Conservation (phyloP, 2,113 vertebrate genomes). For the Bubo blakistoni region DNA sequence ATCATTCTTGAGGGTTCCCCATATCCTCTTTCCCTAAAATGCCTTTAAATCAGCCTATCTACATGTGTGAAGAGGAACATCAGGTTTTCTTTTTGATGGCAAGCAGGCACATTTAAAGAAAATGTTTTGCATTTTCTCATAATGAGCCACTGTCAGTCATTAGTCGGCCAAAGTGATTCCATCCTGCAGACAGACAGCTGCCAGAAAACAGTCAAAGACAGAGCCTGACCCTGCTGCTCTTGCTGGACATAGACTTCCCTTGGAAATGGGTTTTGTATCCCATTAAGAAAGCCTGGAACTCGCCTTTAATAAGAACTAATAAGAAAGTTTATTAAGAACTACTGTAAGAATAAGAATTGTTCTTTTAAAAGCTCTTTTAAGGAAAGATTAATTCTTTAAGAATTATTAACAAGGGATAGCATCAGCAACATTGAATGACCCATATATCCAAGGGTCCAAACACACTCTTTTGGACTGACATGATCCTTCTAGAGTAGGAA, state of each 20-base stretch:
- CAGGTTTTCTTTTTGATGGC: not conserved
- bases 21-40: not conserved
- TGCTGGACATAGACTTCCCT: conserved; percentile 9
- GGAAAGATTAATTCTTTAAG: not conserved
- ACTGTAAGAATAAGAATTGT: not conserved
- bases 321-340: conserved; percentile 41
- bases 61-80: not conserved
- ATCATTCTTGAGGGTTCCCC: not conserved
- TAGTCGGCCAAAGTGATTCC: not conserved
- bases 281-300: conserved; percentile 48
- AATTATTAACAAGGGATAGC: not conserved
- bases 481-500: not conserved
- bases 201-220: not conserved
- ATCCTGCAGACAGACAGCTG: not conserved
- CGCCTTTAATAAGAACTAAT: not conserved
- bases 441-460: not conserved
- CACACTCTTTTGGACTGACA: not conserved
- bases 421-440: not conserved
- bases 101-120: not conserved
- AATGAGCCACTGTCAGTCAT: not conserved
- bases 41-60: not conserved
- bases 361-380: not conserved
- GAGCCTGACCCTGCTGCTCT: not conserved
- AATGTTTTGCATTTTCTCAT: conserved; percentile 10
- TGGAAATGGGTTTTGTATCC: conserved; percentile 31